phyloP scores from a whole-genome alignment of 2,888 invertebrate species.

The Blera fallax region DNA sequence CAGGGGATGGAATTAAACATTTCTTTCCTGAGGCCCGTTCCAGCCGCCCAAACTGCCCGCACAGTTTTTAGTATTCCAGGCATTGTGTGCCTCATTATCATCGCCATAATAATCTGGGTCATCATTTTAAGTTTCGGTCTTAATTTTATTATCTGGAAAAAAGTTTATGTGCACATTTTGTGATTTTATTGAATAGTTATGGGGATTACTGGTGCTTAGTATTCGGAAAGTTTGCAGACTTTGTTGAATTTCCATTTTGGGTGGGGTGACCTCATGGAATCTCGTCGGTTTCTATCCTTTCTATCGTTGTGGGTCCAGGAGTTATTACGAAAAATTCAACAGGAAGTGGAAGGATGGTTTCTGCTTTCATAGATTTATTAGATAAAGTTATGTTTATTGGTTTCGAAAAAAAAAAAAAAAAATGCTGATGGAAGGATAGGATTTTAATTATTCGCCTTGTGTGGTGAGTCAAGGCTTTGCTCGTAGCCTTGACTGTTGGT shows the following conservation, averaged over 20 bases:
- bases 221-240: background rate
- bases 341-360: background rate
- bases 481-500: background rate
- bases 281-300: background rate
- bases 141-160: constrained; percentile 38
- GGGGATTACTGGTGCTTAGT: constrained; percentile 5
- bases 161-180: constrained; percentile 28
- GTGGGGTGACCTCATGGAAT: background rate
- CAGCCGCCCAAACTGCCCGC: background rate
- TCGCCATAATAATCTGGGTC: constrained; percentile 17
- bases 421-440: background rate
- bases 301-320: too few relatives aligned
- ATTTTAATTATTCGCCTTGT: background rate
- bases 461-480: background rate
- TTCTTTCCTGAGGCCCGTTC: background rate
- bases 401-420: too few relatives aligned
- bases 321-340: background rate
- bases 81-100: constrained; percentile 35
- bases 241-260: background rate
- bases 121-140: constrained; percentile 29
- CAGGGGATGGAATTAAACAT: background rate
- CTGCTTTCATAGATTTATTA: background rate
- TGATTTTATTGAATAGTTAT: constrained; percentile 44
- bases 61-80: constrained; percentile 26
- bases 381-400: background rate